Evolutionary conservation across 1,140 invertebrate species (phyloP).

Genomic region (Heliothis subflexa): DNA sequence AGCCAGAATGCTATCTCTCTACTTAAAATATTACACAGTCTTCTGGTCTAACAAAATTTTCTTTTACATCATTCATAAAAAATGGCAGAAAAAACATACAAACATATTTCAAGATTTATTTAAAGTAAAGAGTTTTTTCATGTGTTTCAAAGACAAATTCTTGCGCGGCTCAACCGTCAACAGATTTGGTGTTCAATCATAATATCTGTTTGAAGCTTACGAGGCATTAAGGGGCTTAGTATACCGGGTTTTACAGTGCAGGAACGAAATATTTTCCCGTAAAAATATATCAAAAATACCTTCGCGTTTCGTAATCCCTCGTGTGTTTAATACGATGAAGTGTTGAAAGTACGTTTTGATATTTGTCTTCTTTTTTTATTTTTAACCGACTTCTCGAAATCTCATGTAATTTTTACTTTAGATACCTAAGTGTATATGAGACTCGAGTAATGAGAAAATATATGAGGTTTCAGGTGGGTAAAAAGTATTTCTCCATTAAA

Average conservation of each 20-base stretch:
- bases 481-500: no score
- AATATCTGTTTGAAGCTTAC: background rate
- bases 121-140: background rate
- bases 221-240: background rate
- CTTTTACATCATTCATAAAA: no score
- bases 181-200: conserved; percentile 16
- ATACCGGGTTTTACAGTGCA: background rate
- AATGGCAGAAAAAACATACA: no score
- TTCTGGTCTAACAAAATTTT: no score
- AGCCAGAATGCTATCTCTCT: no score
- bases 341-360: background rate
- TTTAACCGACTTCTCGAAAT: background rate
- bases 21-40: no score
- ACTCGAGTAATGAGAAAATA: no score
- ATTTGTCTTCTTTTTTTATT: background rate
- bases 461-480: no score
- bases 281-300: no score
- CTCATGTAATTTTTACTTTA: no score
- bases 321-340: conserved; percentile 21
- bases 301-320: background rate
- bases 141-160: background rate
- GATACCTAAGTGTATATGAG: no score
- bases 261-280: background rate
- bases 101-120: no score
- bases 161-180: conserved; percentile 3